Evolutionary conservation across 2,797 vertebrate species (phyloP), one percentile per base, ranked within the genome.

Genomic region (Semotilus atromaculatus): DNA sequence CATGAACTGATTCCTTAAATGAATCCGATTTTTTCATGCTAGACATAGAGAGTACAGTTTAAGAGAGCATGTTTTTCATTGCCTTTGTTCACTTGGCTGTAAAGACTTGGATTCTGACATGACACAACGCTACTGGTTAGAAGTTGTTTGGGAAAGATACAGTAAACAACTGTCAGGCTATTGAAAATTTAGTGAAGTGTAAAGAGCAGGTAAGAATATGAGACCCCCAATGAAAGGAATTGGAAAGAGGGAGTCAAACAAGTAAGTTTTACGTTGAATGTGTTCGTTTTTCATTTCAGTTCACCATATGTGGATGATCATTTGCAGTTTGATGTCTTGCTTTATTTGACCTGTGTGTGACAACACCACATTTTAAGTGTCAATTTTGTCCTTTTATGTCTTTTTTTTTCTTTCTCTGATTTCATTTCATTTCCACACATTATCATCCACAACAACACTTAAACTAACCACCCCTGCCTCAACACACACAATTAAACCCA

Each of bases 371-470:
- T 83, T n/a, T 93, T 90, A 86, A 86, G 88, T 94, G 91, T 93
- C 93, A 90, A 90, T 94, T 94, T 95, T 95, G 95, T 96, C 97
- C 96, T 96, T 95, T 93, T 97, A 62, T 62, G 95, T 96, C 48
- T 96, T 96, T 94, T 95, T 96, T 94, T 94, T 88, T 94, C 93
- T 93, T 88, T 94, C 93, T 95, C 95, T 93, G 93, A 93, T 85
- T 93, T 93, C 88, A 90, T 91, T 86, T 84, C 85, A 94, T 93
- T 93, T 94, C 95, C 95, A 94, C 94, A 94, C 94, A 93, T 94
- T 95, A 93, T 92, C 94, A 95, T 95, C 92, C 90, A 92, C 82
- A 36, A 77, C 68, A 74, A 76, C 82, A 84, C 51, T 21, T 64
- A 82, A 80, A 68, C 62, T 75, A 83, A 80, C 68, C 36, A 55